Evolutionary conservation across 2,113 vertebrate species (phyloP).

Genomic region (Hippolais icterina): DNA sequence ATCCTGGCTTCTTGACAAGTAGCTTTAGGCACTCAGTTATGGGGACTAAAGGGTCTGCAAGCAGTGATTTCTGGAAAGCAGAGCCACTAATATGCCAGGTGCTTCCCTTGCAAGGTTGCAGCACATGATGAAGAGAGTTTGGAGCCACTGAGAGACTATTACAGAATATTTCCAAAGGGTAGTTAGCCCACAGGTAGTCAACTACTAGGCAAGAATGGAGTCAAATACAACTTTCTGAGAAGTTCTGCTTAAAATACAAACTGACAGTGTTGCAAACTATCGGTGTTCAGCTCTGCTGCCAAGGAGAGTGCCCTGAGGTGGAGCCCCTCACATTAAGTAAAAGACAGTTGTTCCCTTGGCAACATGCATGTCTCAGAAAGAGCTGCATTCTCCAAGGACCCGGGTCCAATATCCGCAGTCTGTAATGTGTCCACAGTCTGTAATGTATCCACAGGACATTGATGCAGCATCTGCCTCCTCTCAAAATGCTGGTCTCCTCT

Average conservation of each 20-base stretch:
- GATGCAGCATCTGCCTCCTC: background rate
- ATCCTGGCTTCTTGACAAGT: background rate
- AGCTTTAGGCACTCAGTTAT: background rate
- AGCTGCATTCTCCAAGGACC: background rate
- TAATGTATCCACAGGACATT: background rate
- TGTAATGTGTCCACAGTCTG: background rate
- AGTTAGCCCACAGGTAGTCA: background rate
- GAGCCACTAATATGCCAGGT: background rate
- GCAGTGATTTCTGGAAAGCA: rapidly evolving
- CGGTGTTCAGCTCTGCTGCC: background rate
- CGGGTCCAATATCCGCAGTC: background rate
- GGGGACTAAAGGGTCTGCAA: background rate
- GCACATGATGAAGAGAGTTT: background rate
- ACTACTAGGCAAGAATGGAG: background rate
- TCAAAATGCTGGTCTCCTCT: background rate
- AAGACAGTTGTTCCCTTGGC: background rate
- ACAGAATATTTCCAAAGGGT: rapidly evolving
- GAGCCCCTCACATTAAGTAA: background rate
- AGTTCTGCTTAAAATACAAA: background rate
- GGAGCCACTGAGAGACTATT: background rate
- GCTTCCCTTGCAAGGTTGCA: background rate
- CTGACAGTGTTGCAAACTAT: background rate
- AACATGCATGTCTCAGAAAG: background rate
- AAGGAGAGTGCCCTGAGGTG: background rate
- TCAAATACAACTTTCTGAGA: background rate